Evolutionary conservation across 2,113 vertebrate genomes (phyloP), one percentile per base, ranked within the genome.

Genomic region (Xiphorhynchus elegans): DNA sequence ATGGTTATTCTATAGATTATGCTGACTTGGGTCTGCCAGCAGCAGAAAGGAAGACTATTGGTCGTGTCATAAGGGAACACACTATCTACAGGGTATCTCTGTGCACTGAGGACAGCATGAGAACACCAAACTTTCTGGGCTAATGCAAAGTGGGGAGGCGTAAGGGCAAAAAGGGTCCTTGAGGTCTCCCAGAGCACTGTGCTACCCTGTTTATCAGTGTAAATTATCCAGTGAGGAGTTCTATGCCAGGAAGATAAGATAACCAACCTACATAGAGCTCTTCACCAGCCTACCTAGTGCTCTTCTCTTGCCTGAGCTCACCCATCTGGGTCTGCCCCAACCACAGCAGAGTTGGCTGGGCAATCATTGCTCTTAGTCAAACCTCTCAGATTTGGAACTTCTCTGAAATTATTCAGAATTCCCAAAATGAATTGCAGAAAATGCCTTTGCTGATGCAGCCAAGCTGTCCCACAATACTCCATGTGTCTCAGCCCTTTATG

Each of bases 211-310:
- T 67, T 26, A 31, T 21, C 4, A 0, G 7, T 15, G 21, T n/a
- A 18, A 70, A 33, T 59, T n/a, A 67, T 33, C 28, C 29, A 40
- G 35, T 9, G 18, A 68, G 74, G 35, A 72, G 17, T 62, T 72
- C 44, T 3, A 1, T 64, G 49, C 47, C 44, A 17, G 58, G 18
- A 23, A 17, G 11, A 24, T 7, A 42, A 59, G 17, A 24, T 78
- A 35, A 39, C 25, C 7, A 31, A 18, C 13, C 14, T 17, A 20
- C 0, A 0, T 0, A 39, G 14, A 31, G 70, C 24, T 84, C 35
- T 28, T 68, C 62, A 33, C 18, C 56, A 89, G 52, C 56, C 56
- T 64, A 33, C 47, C 53, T 28, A 49, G 33, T 28, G 13, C 49
- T 52, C 18, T 70, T 70, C 17, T 35, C 28, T 64, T 68, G 18